Base-by-base conservation (phyloP, 2,113 vertebrate species). In the Tychaedon coryphoeus region DNA sequence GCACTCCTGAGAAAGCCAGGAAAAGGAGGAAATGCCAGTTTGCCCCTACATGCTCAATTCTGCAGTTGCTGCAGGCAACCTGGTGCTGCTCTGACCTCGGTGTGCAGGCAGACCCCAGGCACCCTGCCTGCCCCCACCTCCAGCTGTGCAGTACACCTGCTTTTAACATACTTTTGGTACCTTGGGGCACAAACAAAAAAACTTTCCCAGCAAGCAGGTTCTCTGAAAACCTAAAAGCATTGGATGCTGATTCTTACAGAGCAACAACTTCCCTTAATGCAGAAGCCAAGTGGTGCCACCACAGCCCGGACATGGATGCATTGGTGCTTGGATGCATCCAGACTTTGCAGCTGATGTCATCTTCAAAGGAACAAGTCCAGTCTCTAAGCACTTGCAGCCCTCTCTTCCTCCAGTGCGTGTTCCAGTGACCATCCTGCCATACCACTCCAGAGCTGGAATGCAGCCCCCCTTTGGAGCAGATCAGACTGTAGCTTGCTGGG, bases 101-200 rank as follows among this genome's bases (percentile, higher is more conserved):
- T 38, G 26, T 23, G 42, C 75, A 28, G 19, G 64, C 50, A 71
- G 56, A 87, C 8, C 22, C 33, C 42, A 17, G 2, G n/a, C 40
- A 50, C 15, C 29, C 25, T 54, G 66, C 31, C 50, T 0, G 0
- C 28, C 23, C 50, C 25, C 2, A 2, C 53, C 40, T 45, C 75
- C 48, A 23, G 56, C 38, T 34, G 25, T 10, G 6, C 33, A 33
- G 8, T 2, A 69, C 24, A 54, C 26, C 45, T 48, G 25, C 60
- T 33, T 22, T 58, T 58, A 83, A 73, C 33, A 47, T 2, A 3
- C 51, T 33, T 79, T 24, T 25, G 47, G 42, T 18, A 42, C 54
- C 34, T 26, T 33, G 3, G 0, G 19, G 19, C 24, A 40, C 40
- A 47, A 71, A 53, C 18, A 33, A 70, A 58, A 33, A 70, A 54